A percentile compares a stretch with the other conserved stretches of the same genome.
These are phyloP conservation scores for Elymnias hypermnestra DNA, from an alignment of 1,140 invertebrate genomes.

Conservation along the genomic window DNA sequence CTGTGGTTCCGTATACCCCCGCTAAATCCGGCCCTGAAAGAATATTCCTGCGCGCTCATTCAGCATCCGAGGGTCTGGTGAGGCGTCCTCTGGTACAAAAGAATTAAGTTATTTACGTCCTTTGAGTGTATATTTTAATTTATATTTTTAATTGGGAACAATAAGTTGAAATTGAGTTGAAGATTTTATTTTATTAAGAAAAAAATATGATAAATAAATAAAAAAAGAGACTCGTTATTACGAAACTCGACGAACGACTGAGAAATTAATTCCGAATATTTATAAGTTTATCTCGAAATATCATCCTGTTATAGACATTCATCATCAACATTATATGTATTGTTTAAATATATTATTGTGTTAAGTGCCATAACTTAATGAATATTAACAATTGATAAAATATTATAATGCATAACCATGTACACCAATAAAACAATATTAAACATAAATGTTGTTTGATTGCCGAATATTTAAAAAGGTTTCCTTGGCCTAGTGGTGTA, in stretches of 20 bases:
- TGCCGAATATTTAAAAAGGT: not conserved
- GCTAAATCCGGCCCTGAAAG: no score
- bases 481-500: no score
- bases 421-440: conserved; percentile 73
- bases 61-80: conserved; percentile 46
- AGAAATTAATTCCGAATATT: conserved; percentile 72
- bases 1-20: no score
- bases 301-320: conserved; percentile 54
- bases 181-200: conserved; percentile 68
- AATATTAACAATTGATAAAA: conserved; percentile 73
- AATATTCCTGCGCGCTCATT: conserved; percentile 65
- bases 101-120: conserved; percentile 52
- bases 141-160: conserved; percentile 60
- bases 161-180: conserved; percentile 62
- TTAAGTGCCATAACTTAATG: conserved; percentile 75
- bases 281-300: conserved; percentile 62
- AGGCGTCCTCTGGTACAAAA: conserved; percentile 67
- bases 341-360: conserved; percentile 66
- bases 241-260: conserved; percentile 72
- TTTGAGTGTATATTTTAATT: conserved; percentile 54
- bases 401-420: conserved; percentile 74
- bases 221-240: conserved; percentile 60
- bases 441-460: conserved; percentile 56
- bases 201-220: conserved; percentile 40
- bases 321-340: conserved; percentile 55